phyloP scores from a whole-genome alignment of 2,113 vertebrate genomes.

The Dicentrarchus labrax region DNA sequence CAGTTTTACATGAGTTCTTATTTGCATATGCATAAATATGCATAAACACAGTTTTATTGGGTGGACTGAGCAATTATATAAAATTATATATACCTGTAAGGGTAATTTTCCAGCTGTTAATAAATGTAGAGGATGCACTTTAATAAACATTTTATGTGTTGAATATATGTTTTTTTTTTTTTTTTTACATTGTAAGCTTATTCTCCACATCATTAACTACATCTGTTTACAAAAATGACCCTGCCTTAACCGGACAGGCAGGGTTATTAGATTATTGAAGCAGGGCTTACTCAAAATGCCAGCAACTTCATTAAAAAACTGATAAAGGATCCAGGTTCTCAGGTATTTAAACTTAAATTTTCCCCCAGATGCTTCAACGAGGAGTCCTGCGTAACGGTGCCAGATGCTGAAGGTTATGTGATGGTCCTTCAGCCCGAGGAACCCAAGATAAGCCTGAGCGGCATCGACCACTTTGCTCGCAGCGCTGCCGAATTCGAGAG shows the following conservation, averaged over 20 bases:
- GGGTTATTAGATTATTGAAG: not conserved
- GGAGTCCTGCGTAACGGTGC: constrained; percentile 89
- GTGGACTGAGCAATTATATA: not conserved
- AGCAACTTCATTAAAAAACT: not conserved
- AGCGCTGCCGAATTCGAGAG: constrained; percentile 95
- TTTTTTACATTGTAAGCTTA: not conserved
- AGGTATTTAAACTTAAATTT: not conserved
- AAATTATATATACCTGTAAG: not conserved
- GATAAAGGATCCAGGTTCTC: not conserved
- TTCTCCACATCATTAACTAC: not conserved
- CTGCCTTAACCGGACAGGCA: not conserved
- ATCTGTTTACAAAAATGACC: not conserved
- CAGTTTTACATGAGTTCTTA: not conserved
- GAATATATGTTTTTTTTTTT: not conserved
- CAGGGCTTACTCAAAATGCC: not conserved
- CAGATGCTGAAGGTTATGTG: constrained; percentile 91
- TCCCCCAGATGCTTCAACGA: constrained; percentile 89
- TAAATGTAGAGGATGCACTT: not conserved
- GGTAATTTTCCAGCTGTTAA: not conserved
- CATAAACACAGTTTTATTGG: not conserved
- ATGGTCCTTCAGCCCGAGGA: constrained; percentile 98
- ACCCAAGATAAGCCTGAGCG: constrained; percentile 96
- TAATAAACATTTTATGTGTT: not conserved
- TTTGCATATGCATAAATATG: not conserved
- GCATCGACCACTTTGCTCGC: constrained; percentile 97